Base-by-base conservation (phyloP, 1,140 invertebrate species). In the Drosophila repletoides region DNA sequence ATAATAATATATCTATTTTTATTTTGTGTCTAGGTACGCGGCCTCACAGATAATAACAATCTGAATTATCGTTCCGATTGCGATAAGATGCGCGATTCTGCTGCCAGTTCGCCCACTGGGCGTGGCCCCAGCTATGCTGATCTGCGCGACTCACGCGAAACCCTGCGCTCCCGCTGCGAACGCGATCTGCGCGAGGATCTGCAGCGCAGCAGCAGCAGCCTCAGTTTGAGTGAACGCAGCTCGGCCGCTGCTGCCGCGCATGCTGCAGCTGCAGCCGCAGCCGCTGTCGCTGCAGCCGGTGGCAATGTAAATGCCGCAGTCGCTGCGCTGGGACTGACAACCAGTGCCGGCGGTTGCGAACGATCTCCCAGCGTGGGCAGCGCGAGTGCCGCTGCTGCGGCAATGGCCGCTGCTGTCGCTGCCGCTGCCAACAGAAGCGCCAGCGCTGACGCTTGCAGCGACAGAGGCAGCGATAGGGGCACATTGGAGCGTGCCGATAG, bases 21-120 rank as follows among this genome's bases (percentile, higher is more conserved):
- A 3, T 15, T 6, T 3, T 33, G 3, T 5, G 1, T 2, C 52
- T n/a, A 90, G 89, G 89, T 90, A 51, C 92, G 96, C 91, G 96
- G 96, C 81, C 93, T 98, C 77, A 96, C 95, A 81, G 96, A 97
- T 92, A 95, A 95, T 91, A 95, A 94, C 92, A 93, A 93, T 90
- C 91, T 94, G 83, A 94, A 93, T 91, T 92, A 90, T 68, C 89
- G 88, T 29, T 68, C 76, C 36, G 89, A 90, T 60, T 81, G 76
- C 60, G 88, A 90, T 28, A 90, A 89, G 68, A 66, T 88, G 58
- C 89, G 88, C 60, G 88, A 89, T 29, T 88, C 89, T 24, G 81
- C 86, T 6, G 68, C 76, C 49, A 86, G 84, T 31, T 88, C 89
- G 38, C 89, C 88, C 46, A 87, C 88, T 33, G 83, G 87, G 7